Evolutionary conservation across 2,888 invertebrate species (phyloP), one percentile per base, ranked within the genome.

Genomic region (Ophonus ardosiacus): DNA sequence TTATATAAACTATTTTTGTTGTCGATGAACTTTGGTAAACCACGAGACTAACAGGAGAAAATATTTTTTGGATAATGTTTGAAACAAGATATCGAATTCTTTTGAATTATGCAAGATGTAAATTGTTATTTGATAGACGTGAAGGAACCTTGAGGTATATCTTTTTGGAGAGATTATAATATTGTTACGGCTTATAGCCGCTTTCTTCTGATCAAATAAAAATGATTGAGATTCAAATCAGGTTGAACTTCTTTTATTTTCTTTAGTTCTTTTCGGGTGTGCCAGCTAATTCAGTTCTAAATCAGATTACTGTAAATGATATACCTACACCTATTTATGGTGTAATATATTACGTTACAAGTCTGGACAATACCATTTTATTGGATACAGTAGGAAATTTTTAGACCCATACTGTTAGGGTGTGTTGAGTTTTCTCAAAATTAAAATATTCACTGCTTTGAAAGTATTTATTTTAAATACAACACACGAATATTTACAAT

Each of bases 11-110:
- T 63, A 63, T 63, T 63, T 63, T 63, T 63, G 10, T 63, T 63
- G 63, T 24, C 63, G 63, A 63, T 63, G 63, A 63, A 63, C 63
- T 63, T 63, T 63, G 63, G 63, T 63, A 63, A 63, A 63, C 63
- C 63, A 63, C 63, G 63, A 63, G 59, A 15, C 5, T 31, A 3
- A 31, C 31, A 31, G 17, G 63, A 63, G 63, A 63, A 63, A 63
- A 17, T 63, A 63, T 59, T 63, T 63, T 63, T 63, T 21, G 63
- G 63, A 63, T 63, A 63, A 63, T 63, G 63, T 63, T 63, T 10
- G 18, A 63, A 7, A 18, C 21, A 21, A 21, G 63, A 21, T 63
- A 63, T 63, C 63, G 63, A 63, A 63, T 63, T 63, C 63, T 24
- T 59, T 24, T 21, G 63, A 18, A 21, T 63, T 63, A 24, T 63